These are phyloP conservation scores for Asbolus verrucosus DNA, from an alignment of 1,140 invertebrate species.

Conservation along the genomic window DNA sequence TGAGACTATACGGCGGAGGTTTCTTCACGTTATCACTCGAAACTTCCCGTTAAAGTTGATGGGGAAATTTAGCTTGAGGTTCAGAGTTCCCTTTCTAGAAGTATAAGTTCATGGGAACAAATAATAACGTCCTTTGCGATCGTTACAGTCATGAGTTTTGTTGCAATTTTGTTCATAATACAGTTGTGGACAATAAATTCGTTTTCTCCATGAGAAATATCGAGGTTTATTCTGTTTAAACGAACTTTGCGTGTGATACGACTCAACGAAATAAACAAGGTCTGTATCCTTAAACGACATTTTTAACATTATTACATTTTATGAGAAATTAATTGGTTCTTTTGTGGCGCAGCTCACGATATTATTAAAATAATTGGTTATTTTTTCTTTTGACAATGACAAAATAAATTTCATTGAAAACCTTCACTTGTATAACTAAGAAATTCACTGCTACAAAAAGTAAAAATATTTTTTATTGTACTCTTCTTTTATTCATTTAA, in stretches of 20 bases:
- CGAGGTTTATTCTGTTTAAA: neutral
- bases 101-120: neutral
- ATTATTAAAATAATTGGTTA: neutral
- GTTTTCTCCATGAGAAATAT: neutral
- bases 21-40: constrained; percentile 8
- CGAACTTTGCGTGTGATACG: neutral
- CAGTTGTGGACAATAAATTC: neutral
- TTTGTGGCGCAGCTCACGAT: neutral
- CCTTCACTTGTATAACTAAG: no score
- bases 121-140: constrained; percentile 9
- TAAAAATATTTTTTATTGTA: no score
- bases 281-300: neutral
- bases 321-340: neutral
- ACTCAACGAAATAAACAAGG: neutral
- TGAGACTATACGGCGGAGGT: constrained; percentile 20
- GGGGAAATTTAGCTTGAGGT: constrained; percentile 24
- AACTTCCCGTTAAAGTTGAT: neutral
- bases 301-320: constrained; percentile 4
- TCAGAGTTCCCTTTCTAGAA: neutral
- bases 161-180: neutral
- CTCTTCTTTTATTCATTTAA: no score
- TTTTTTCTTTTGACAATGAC: no score
- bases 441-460: no score
- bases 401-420: no score
- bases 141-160: neutral